Conservation (phyloP, 2,797 vertebrate genomes). For the Ataeniobius toweri region DNA sequence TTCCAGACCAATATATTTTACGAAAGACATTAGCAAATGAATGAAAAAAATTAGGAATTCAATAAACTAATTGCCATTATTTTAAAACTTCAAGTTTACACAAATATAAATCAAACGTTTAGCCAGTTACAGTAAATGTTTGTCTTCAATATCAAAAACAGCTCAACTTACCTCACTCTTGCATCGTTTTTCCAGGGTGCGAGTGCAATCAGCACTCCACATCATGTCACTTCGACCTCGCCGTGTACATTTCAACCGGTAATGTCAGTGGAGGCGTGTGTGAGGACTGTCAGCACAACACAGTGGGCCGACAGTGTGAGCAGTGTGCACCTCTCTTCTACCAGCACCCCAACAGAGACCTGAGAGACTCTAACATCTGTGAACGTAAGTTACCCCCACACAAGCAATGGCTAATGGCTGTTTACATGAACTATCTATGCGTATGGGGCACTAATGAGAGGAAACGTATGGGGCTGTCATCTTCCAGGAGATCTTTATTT, state of each 20-base stretch:
- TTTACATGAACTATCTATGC: background rate
- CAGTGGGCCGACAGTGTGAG: conserved; percentile 89
- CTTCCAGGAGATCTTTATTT: background rate
- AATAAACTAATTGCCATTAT: background rate
- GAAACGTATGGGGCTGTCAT: background rate
- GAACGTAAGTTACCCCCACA: conserved; percentile 80
- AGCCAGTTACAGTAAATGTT: background rate
- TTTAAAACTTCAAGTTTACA: background rate
- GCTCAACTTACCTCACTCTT: background rate
- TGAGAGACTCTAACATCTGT: conserved; percentile 90
- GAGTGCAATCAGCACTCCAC: conserved; percentile 92
- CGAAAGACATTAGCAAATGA: background rate
- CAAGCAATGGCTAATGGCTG: background rate
- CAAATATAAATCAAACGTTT: background rate
- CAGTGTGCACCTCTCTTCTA: conserved; percentile 92
- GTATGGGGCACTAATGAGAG: background rate
- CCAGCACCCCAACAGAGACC: conserved; percentile 88
- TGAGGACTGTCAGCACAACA: conserved; percentile 92
- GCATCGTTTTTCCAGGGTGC: conserved; percentile 79
- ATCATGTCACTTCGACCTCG: conserved; percentile 93
- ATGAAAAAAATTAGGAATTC: background rate
- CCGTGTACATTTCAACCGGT: conserved; percentile 85
- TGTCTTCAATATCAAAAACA: no score
- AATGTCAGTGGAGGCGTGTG: conserved; percentile 94
- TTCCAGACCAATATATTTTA: background rate